Evolutionary conservation across 2,113 vertebrate genomes (phyloP), one percentile per base, ranked within the genome.

Genomic region (Ceratotherium simum): DNA sequence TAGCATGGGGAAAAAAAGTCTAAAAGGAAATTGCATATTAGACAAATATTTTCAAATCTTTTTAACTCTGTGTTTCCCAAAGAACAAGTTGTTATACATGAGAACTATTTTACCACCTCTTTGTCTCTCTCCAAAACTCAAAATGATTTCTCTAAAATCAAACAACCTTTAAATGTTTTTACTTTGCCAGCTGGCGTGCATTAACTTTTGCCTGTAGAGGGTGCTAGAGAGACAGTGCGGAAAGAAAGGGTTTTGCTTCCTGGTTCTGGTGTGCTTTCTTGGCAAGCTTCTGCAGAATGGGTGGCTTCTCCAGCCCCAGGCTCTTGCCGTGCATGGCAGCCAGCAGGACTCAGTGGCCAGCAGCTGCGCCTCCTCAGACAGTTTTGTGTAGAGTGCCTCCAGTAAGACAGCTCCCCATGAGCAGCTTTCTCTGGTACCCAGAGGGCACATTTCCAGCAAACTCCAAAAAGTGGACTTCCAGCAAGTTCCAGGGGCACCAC

Each of bases 111-210:
- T 3, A 20, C 17, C 11, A 69, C 6, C 7, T 81, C 51, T 69
- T 10, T 60, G 64, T 54, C 48, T 56, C 31, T 95, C 95, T 76
- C 58, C 36, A 64, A 90, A 82, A 94, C 46, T 89, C 58, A 58
- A 90, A 82, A 89, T 93, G 82, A 75, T 46, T 29, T 76, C 25
- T 27, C 21, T 80, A 67, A 75, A 65, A 58, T 84, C 21, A 92
- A n/a, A n/a, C n/a, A n/a, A n/a, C 56, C 75, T 91, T 88, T 51
- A 79, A 81, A 18, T 67, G 76, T 51, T 85, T 91, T 70, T 83
- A 4, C 13, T 88, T 81, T 95, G n/a, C 18, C 16, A 39, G 8
- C 20, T 73, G 29, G 18, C 25, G 2, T 25, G 58, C 36, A 33
- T 46, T 94, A 33, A 83, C 33, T 33, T 88, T 93, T 69, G 31